phyloP scores from a whole-genome alignment of 1,140 invertebrate species.

The Capitella teleta region DNA sequence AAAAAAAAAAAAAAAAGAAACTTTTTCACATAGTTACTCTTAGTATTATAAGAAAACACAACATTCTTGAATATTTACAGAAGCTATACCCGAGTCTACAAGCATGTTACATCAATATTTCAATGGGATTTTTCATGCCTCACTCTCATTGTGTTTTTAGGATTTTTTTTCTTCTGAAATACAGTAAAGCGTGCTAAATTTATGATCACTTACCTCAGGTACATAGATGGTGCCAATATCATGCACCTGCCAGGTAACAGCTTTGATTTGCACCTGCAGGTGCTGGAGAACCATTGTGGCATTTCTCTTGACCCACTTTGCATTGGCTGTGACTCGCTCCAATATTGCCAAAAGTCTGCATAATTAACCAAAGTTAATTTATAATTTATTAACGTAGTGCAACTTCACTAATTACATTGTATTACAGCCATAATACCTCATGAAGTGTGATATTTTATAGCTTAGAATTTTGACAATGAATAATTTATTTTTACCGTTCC shows the following conservation, averaged over 20 bases:
- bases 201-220: not conserved
- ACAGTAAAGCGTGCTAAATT: not conserved
- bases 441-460: too few relatives aligned
- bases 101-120: not conserved
- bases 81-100: not conserved
- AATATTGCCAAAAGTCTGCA: not conserved
- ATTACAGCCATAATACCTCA: not conserved
- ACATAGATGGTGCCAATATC: constrained; percentile 2
- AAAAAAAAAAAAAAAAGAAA: too few relatives aligned
- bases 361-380: not conserved
- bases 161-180: too few relatives aligned
- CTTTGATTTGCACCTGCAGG: not conserved
- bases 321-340: not conserved
- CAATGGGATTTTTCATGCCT: not conserved
- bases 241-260: constrained; percentile 3
- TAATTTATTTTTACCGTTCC: too few relatives aligned
- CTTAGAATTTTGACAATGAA: too few relatives aligned
- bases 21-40: not conserved
- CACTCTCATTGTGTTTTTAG: not conserved
- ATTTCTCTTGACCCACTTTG: not conserved
- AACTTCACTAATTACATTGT: not conserved
- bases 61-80: not conserved
- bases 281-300: not conserved
- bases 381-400: not conserved
- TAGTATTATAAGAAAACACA: not conserved